These are phyloP conservation scores for Diadema setosum DNA, from an alignment of 35 echinoderm and acorn worm genomes.

Conservation along the genomic window DNA sequence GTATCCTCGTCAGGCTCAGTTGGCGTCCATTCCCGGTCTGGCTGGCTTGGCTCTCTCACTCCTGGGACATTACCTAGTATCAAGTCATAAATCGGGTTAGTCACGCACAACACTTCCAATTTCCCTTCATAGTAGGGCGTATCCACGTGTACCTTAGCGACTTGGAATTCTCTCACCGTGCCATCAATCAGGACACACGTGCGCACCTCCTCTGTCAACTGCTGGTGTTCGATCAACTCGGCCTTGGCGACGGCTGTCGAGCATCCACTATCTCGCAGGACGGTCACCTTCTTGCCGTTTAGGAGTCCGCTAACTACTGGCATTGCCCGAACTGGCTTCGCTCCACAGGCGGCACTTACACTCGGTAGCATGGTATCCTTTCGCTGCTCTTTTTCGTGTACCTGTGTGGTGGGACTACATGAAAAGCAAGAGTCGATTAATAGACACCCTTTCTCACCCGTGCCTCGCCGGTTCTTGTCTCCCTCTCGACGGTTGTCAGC, in stretches of 20 bases:
- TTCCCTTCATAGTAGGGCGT: slow-evolving; percentile 58
- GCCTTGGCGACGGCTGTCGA: slow-evolving; percentile 19
- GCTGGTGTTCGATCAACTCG: neutral
- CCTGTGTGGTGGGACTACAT: too few species aligned
- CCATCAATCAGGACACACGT: slow-evolving; percentile 65
- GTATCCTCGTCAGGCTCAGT: neutral
- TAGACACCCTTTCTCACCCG: too few species aligned
- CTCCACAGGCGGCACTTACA: slow-evolving; percentile 23
- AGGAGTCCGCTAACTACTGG: slow-evolving; percentile 30
- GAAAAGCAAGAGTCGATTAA: too few species aligned
- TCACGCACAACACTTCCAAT: slow-evolving; percentile 55
- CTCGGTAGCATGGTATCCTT: neutral
- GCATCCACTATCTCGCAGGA: slow-evolving; percentile 59
- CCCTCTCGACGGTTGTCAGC: too few species aligned
- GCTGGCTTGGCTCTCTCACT: neutral
- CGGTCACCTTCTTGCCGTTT: neutral
- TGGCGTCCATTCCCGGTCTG: neutral
- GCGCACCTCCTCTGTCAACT: slow-evolving; percentile 25
- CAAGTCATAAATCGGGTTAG: slow-evolving; percentile 36
- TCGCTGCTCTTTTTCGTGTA: too few species aligned
- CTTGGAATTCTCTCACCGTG: neutral
- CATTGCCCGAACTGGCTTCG: neutral
- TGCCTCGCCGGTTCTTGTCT: too few species aligned
- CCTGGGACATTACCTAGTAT: slow-evolving; percentile 29
- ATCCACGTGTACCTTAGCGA: slow-evolving; percentile 35